Evolutionary conservation across 2,113 vertebrate genomes (phyloP).

Genomic region (Zootoca vivipara): DNA sequence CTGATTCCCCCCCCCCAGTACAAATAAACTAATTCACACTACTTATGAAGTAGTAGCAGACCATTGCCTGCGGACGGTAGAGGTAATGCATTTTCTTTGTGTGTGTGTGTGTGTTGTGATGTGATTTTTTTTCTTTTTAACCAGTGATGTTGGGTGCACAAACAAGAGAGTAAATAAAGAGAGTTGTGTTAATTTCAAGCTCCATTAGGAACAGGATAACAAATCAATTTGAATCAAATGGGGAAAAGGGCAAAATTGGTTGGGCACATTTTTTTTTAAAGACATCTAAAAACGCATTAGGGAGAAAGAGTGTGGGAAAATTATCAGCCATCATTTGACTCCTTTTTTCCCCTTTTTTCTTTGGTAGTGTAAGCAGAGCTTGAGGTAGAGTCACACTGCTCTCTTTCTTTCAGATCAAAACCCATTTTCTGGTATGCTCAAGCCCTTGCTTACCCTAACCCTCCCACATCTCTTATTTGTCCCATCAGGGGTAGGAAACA

Average conservation of each 20-base stretch:
- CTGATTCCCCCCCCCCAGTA: background rate
- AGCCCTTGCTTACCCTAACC: background rate
- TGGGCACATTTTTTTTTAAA: background rate
- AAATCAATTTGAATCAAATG: constrained; percentile 37
- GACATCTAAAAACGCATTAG: background rate
- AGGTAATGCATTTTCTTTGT: background rate
- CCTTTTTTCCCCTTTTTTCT: background rate
- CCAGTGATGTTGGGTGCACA: background rate
- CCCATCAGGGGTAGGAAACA: too few species aligned
- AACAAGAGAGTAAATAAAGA: constrained; percentile 34
- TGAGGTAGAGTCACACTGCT: background rate
- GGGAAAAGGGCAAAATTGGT: background rate
- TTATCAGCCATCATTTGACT: background rate
- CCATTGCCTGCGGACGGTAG: fast-evolving
- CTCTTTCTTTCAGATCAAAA: background rate
- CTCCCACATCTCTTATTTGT: background rate
- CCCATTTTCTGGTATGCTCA: background rate
- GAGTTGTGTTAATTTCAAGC: constrained; percentile 41
- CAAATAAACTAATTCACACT: background rate
- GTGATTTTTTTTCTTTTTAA: background rate
- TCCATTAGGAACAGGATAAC: constrained; percentile 36
- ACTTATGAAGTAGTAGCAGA: background rate
- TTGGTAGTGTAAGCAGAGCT: background rate
- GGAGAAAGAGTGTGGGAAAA: background rate
- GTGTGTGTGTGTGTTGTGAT: background rate